Evolutionary conservation across 2,888 invertebrate species (phyloP).

Genomic region (Digitonthophagus gazella): DNA sequence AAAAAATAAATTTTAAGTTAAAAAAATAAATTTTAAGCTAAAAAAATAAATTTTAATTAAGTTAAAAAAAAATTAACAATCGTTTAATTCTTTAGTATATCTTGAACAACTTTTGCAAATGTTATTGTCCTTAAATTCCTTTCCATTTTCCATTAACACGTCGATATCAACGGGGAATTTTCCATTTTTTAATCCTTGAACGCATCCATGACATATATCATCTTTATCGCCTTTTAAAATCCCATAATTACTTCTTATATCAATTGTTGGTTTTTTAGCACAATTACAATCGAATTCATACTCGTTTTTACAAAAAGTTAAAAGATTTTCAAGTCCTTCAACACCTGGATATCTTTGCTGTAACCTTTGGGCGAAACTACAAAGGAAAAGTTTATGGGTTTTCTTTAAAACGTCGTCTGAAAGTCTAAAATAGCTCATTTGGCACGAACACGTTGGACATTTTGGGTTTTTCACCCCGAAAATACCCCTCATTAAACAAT

Average conservation of each 20-base stretch:
- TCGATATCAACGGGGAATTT: constrained; percentile 18
- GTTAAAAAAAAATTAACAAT: background rate
- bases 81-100: constrained; percentile 4
- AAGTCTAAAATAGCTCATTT: background rate
- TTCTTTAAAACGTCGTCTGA: background rate
- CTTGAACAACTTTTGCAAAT: background rate
- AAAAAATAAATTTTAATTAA: too few relatives aligned
- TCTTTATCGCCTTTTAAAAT: constrained; percentile 14
- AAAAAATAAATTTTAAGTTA: too few relatives aligned
- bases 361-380: constrained; percentile 12
- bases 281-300: background rate
- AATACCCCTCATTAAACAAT: constrained; percentile 3
- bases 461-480: background rate
- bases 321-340: constrained; percentile 14
- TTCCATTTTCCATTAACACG: constrained; percentile 10
- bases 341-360: constrained; percentile 6
- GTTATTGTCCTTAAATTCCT: background rate
- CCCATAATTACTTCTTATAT: constrained; percentile 1
- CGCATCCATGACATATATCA: background rate
- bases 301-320: constrained; percentile 11
- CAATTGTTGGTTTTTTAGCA: background rate
- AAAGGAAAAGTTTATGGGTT: constrained; percentile 14
- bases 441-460: background rate
- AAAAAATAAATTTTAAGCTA: too few relatives aligned
- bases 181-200: background rate